Conservation (phyloP, 1,140 invertebrate species). For the Diprion similis region DNA sequence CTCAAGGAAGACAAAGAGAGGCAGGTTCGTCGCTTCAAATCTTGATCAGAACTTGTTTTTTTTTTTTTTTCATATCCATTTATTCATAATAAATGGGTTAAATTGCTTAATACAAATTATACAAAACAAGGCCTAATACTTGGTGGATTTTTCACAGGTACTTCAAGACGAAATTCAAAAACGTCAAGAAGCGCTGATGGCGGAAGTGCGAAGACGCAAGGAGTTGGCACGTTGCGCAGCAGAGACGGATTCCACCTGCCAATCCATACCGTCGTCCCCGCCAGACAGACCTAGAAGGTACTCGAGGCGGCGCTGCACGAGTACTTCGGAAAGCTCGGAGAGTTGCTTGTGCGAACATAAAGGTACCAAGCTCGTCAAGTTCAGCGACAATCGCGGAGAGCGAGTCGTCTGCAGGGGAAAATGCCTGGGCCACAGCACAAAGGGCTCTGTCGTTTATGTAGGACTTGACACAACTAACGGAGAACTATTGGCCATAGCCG, state of each 20-base stretch:
- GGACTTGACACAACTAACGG: constrained; percentile 74
- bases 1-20: constrained; percentile 69
- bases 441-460: constrained; percentile 72
- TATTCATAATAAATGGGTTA: no score
- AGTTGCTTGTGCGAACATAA: constrained; percentile 61
- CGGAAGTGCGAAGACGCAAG: constrained; percentile 62
- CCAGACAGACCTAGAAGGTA: constrained; percentile 43
- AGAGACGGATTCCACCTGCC: constrained; percentile 41
- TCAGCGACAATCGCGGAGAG: constrained; percentile 63
- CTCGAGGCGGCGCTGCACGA: constrained; percentile 46
- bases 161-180: constrained; percentile 74
- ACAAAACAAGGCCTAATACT: no score
- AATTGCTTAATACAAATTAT: no score
- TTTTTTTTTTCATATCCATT: not conserved
- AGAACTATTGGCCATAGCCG: constrained; percentile 71
- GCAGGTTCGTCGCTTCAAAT: constrained; percentile 36
- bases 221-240: constrained; percentile 43
- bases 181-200: constrained; percentile 70
- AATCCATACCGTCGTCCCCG: constrained; percentile 52
- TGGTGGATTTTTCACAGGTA: constrained; percentile 50
- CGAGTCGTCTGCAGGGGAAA: constrained; percentile 63
- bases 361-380: constrained; percentile 62
- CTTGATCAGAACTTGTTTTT: not conserved
- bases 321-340: constrained; percentile 56
- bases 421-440: constrained; percentile 69